Base-by-base conservation (phyloP, 1,140 invertebrate species). In the Microplitis mediator region DNA sequence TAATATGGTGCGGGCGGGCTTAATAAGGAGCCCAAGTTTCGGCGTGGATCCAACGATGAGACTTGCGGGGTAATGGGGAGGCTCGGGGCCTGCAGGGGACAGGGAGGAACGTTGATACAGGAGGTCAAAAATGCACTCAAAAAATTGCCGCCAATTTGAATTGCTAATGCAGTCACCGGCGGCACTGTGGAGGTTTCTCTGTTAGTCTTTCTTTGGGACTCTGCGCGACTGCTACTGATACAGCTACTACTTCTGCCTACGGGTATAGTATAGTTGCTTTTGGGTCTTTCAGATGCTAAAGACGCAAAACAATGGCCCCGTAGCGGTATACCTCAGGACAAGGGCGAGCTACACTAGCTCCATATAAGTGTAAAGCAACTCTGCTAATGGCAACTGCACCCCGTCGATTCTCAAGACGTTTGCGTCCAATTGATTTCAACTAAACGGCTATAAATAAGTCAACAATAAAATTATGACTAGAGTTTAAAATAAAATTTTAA, bases 101-200 rank as follows among this genome's bases (percentile, higher is more conserved):
- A 82, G 81, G 76, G 71, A 73, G 71, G 60, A 61, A 50, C 63
- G 68, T 80, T 84, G 84, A 87, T 87, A 86, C 82, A 87, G 86
- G 86, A 87, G 86, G 86, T 87, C 85, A 87, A 87, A 87, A 87
- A 86, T 86, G 86, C 84, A 82, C 82, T 87, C 81, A 87, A 87
- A 87, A 87, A 87, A 87, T 86, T 87, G 85, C 86, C 85, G 85
- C 84, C 86, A 86, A 87, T 87, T 87, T 86, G 86, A 87, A 87
- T 87, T 87, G 85, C 85, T 87, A 86, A 87, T 86, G 73, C 79
- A 78, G 78, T 75, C 64, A 72, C 64, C 64, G 76, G 71, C 71
- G 75, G 75, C 71, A 68, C 71, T 66, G 31, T 60, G 23, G 68
- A n/a, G 65, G 61, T 69, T 51, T 39, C 65, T 54, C 62, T 61